Conservation (phyloP, 2,797 vertebrate species). For the Sebastes itinus region DNA sequence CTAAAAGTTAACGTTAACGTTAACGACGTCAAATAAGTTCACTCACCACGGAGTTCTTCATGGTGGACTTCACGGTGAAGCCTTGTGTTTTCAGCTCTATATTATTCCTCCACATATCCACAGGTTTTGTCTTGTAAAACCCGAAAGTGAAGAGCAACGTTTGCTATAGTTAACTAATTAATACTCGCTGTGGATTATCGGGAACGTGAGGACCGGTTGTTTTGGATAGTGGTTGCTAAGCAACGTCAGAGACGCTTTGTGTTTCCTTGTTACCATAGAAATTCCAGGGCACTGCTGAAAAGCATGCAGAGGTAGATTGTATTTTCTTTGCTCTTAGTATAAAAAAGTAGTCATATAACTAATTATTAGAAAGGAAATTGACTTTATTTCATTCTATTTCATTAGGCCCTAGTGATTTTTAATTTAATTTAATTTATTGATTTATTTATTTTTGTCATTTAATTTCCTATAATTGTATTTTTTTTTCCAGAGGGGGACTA, state of each 20-base stretch:
- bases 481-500: neutral
- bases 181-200: neutral
- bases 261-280: constrained; percentile 54
- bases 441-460: neutral
- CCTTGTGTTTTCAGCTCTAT: constrained; percentile 53
- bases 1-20: neutral
- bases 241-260: constrained; percentile 57
- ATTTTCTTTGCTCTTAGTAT: neutral
- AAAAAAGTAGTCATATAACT: neutral
- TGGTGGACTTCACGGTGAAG: constrained; percentile 75
- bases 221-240: constrained; percentile 59
- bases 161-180: neutral
- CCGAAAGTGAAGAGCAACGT: neutral
- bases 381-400: neutral
- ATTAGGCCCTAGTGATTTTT: too few relatives aligned
- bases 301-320: neutral
- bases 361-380: neutral
- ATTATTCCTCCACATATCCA: constrained; percentile 43
- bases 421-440: too few relatives aligned
- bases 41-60: constrained; percentile 80
- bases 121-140: neutral
- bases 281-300: constrained; percentile 30
- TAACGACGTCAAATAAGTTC: neutral
- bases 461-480: too few relatives aligned
- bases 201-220: constrained; percentile 17